Percentiles rank a stretch among this genome's conserved stretches.
These are phyloP conservation scores for Melanotaenia parkinsoni DNA, from an alignment of 2,797 vertebrate species.

Conservation along the genomic window DNA sequence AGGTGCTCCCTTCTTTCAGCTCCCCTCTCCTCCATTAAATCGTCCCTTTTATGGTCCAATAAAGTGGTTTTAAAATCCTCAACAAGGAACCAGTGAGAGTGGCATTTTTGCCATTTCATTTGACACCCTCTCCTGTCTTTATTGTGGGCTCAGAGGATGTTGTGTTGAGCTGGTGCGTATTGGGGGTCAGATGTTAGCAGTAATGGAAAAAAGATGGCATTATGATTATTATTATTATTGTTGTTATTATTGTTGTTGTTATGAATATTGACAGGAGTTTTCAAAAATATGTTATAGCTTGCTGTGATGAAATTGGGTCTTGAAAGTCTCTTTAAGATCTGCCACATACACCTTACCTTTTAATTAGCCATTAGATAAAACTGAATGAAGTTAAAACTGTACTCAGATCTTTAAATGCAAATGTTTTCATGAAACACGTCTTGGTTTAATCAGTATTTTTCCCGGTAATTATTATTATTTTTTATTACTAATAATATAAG, in stretches of 20 bases:
- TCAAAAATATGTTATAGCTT: background rate
- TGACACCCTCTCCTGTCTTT: conserved; percentile 51
- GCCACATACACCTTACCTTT: background rate
- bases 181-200: conserved; percentile 44
- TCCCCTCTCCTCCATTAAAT: conserved; percentile 64
- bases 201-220: conserved; percentile 8
- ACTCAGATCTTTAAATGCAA: background rate
- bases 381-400: background rate
- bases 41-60: conserved; percentile 76
- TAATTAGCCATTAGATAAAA: background rate
- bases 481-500: background rate
- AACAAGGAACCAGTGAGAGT: conserved; percentile 38
- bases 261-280: background rate
- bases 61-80: conserved; percentile 77
- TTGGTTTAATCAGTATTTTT: background rate
- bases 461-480: background rate
- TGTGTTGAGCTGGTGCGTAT: conserved; percentile 35
- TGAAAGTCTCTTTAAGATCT: background rate
- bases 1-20: conserved; percentile 55
- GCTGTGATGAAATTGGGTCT: background rate
- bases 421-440: background rate
- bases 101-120: conserved; percentile 61
- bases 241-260: conserved; percentile 3
- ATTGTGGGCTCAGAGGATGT: conserved; percentile 31
- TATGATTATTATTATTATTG: background rate